Evolutionary conservation across 1,140 invertebrate genomes (phyloP).

Genomic region (Plectrocnemia conspersa): DNA sequence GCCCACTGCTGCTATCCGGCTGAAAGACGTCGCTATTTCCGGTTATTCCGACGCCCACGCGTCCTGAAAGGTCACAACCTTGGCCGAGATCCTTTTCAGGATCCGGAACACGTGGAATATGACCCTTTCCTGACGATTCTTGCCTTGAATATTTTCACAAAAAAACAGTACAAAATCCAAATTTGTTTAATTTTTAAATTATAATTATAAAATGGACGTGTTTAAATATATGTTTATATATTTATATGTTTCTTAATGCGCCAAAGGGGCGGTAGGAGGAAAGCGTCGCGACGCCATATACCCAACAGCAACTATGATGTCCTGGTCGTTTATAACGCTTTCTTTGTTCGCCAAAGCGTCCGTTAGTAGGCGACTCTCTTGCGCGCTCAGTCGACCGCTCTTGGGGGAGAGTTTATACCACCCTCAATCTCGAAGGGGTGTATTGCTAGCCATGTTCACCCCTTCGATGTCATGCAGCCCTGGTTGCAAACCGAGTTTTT

Average conservation of each 20-base stretch:
- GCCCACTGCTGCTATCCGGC: slow-evolving; percentile 25
- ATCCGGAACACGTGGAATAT: neutral
- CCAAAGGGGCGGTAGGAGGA: no score
- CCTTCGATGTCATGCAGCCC: slow-evolving; percentile 9
- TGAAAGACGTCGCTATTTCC: slow-evolving; percentile 33
- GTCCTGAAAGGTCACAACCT: neutral
- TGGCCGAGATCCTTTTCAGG: slow-evolving; percentile 21
- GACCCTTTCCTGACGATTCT: neutral
- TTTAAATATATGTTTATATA: no score
- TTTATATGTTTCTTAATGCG: no score
- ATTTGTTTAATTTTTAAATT: no score
- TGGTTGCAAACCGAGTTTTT: slow-evolving; percentile 27
- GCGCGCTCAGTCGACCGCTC: slow-evolving; percentile 10
- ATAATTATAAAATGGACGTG: no score
- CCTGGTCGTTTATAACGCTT: slow-evolving; percentile 34
- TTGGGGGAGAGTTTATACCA: neutral
- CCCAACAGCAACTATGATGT: neutral
- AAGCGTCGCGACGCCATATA: slow-evolving; percentile 25
- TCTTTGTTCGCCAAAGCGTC: slow-evolving; percentile 33
- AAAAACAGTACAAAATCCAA: no score
- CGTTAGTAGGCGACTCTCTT: slow-evolving; percentile 16
- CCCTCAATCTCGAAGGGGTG: neutral
- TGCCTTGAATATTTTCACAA: no score
- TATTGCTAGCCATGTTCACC: neutral
- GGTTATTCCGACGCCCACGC: slow-evolving; percentile 34